Conservation (phyloP, 2,113 vertebrate genomes). For the Siniperca knerii region DNA sequence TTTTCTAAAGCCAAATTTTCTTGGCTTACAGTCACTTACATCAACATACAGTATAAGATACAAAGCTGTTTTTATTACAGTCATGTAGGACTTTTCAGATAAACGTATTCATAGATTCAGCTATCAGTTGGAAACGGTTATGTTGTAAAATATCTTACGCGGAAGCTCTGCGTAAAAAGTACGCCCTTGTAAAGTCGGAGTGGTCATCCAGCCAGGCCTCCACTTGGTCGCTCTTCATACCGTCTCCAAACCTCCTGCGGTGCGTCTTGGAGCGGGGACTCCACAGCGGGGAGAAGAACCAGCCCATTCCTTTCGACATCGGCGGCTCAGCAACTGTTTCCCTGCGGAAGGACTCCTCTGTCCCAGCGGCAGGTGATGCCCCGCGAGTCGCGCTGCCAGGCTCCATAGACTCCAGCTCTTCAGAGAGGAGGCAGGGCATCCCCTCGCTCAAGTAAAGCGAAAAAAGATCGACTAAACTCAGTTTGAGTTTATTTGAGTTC, state of each 20-base stretch:
- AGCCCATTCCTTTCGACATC: constrained; percentile 35
- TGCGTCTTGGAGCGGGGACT: constrained; percentile 41
- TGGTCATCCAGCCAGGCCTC: constrained; percentile 77
- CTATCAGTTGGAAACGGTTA: background rate
- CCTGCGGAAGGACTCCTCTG: background rate
- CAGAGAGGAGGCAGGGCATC: constrained; percentile 67
- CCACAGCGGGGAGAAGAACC: constrained; percentile 75
- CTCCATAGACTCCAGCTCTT: constrained; percentile 45
- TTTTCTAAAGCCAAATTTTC: background rate
- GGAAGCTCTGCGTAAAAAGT: constrained; percentile 70
- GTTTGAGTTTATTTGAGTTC: background rate
- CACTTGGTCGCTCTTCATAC: constrained; percentile 37
- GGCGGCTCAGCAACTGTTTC: background rate
- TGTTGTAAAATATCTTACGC: constrained; percentile 50
- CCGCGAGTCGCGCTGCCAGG: constrained; percentile 7
- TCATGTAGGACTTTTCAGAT: background rate
- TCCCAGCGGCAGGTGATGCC: background rate
- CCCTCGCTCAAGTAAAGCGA: constrained; percentile 52
- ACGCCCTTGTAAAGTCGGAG: constrained; percentile 67
- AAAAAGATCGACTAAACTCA: constrained; percentile 60
- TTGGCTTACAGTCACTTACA: background rate
- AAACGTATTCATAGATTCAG: background rate
- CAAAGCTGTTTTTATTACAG: background rate
- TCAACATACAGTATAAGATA: background rate
- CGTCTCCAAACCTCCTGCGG: constrained; percentile 48